These are phyloP conservation scores for Lepidonotus clava DNA, from an alignment of 2,888 invertebrate species.

Conservation along the genomic window DNA sequence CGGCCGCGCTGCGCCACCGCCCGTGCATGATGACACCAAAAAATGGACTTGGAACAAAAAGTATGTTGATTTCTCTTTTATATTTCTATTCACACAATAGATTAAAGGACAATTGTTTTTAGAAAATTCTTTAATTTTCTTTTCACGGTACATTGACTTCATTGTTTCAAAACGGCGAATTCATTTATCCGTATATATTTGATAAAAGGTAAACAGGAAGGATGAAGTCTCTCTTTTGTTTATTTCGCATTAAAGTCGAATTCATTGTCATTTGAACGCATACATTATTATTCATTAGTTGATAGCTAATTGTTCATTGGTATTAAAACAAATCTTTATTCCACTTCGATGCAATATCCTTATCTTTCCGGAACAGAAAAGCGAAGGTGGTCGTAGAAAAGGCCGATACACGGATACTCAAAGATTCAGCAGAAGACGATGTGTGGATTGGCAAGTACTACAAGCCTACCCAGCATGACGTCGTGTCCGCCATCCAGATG, in stretches of 20 bases:
- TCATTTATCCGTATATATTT: not conserved
- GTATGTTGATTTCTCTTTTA: too few relatives aligned
- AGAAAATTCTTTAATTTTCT: not conserved
- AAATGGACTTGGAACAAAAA: too few relatives aligned
- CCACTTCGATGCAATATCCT: too few relatives aligned
- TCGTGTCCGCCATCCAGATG: slow-evolving; percentile 69
- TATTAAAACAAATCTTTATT: too few relatives aligned
- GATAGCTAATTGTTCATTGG: too few relatives aligned
- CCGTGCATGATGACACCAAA: not conserved
- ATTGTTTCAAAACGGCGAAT: not conserved
- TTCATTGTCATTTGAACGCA: too few relatives aligned
- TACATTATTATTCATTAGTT: too few relatives aligned
- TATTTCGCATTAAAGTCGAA: too few relatives aligned
- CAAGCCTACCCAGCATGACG: slow-evolving; percentile 65
- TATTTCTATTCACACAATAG: not conserved
- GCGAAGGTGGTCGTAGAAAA: slow-evolving; percentile 43
- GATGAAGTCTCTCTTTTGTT: too few relatives aligned
- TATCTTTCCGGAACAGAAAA: not conserved
- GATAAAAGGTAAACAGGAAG: not conserved
- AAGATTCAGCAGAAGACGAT: slow-evolving; percentile 69
- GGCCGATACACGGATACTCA: slow-evolving; percentile 56
- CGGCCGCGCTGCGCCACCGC: not conserved
- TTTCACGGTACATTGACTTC: not conserved
- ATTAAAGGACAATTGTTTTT: not conserved
- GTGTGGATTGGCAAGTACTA: slow-evolving; percentile 73